phyloP scores from a whole-genome alignment of 2,113 vertebrate species.

The Miniopterus natalensis region DNA sequence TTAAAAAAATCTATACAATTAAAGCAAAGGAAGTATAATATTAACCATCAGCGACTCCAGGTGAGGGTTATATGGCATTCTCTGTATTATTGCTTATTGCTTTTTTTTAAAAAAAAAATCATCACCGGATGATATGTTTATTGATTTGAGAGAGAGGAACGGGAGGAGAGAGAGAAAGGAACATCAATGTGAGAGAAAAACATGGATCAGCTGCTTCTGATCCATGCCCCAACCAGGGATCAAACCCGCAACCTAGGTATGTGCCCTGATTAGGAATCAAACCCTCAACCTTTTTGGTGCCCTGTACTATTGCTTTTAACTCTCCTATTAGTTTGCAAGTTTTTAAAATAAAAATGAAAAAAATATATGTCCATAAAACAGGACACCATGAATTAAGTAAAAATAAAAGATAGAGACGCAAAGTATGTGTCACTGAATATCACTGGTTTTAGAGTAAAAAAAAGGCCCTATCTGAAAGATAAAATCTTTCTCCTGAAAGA shows the following conservation, averaged over 20 bases:
- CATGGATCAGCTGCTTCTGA: too few species aligned
- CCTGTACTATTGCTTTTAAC: not conserved
- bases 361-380: not conserved
- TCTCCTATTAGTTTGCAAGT: not conserved
- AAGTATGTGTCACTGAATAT: not conserved
- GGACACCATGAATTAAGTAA: not conserved
- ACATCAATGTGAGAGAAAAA: too few species aligned
- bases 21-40: not conserved
- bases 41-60: not conserved
- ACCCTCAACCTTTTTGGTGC: not conserved
- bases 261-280: not conserved
- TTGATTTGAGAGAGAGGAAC: not conserved
- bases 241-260: not conserved
- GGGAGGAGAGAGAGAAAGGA: not conserved
- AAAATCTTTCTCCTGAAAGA: not conserved
- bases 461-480: not conserved
- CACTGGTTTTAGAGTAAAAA: not conserved
- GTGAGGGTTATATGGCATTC: not conserved
- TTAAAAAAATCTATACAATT: not conserved
- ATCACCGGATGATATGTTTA: not conserved
- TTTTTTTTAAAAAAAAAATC: not conserved
- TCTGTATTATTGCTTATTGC: not conserved
- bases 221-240: not conserved
- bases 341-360: slow-evolving; percentile 35
- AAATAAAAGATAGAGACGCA: not conserved